Percentiles rank a stretch among this genome's conserved stretches.
These are phyloP conservation scores for Lamellibrachia satsuma DNA, from an alignment of 2,888 invertebrate species.

Conservation along the genomic window DNA sequence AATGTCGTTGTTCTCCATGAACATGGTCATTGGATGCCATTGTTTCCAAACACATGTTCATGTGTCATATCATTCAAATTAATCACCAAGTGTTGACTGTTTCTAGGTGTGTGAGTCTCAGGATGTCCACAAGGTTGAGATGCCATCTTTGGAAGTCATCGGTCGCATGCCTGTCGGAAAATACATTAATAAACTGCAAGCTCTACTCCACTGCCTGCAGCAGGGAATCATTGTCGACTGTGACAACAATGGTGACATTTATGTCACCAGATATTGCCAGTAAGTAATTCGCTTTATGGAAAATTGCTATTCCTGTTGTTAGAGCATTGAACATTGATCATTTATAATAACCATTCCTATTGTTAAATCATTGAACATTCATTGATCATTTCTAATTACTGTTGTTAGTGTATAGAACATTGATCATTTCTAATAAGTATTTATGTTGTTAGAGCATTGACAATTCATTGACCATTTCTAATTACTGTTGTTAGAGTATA, in stretches of 20 bases:
- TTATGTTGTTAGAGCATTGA: background rate
- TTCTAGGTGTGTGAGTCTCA: background rate
- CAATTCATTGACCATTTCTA: background rate
- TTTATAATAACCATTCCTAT: background rate
- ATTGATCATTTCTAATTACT: background rate
- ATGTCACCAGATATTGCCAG: background rate
- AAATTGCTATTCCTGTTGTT: background rate
- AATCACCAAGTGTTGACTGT: background rate
- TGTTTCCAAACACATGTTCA: background rate
- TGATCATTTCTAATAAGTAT: background rate
- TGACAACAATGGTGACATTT: background rate
- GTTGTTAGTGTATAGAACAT: background rate
- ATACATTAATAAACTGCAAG: background rate
- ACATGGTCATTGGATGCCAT: no score
- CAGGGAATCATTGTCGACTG: background rate
- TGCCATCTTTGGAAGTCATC: background rate
- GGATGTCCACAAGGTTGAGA: background rate
- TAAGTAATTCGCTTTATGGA: background rate
- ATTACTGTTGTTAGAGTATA: background rate
- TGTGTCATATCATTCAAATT: background rate
- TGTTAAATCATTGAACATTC: background rate
- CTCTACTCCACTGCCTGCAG: background rate
- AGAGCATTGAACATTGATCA: background rate
- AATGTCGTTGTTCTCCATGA: background rate
- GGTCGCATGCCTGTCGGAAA: background rate